Evolutionary conservation across 2,888 invertebrate species (phyloP), one percentile per base, ranked within the genome.

Genomic region (Rambutsinella grinnellia): DNA sequence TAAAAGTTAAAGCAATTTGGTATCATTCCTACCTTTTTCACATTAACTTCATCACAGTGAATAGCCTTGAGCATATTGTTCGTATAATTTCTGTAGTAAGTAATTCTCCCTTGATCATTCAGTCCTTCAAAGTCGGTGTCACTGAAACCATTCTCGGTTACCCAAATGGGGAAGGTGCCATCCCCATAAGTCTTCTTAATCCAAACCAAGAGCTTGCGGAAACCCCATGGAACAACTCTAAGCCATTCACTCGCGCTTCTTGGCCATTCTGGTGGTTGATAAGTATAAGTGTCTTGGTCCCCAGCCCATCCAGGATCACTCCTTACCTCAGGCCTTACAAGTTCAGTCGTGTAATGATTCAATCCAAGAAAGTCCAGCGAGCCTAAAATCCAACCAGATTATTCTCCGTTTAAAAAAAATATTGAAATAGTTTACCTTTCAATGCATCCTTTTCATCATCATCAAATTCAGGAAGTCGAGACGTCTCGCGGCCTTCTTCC

Each of bases 141-240:
- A 44, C 79, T 71, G 46, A 75, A 44, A 8, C 81, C 81, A 47
- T 79, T 81, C 27, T 81, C 81, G 0, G 81, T 81, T 5, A 79
- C 63, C 21, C 68, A 79, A 47, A 81, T 65, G 17, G 70, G 70
- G n/a, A n/a, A n/a, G n/a, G n/a, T n/a, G 2, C 90, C 90, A 85
- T 91, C 90, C 51, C 88, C 87, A 86, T 91, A 92, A 23, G 88
- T 88, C 0, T 86, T 86, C 80, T 88, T 89, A 17, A 92, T 87
- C 89, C 90, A 89, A n/a, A 87, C 86, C 0, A 92, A 84, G 0
- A 91, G 77, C 79, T 90, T 90, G 75, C 87, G 85, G 76, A 92
- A 88, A 0, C 91, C 91, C 19, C 51, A 72, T 3, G 72, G 66
- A 21, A 54, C 54, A 2, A 72, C 44, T n/a, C n/a, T n/a, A 26